A percentile compares a stretch with the other conserved stretches of the same genome.
These are phyloP conservation scores for Erpornis zantholeuca DNA, from an alignment of 2,113 vertebrate species.

Conservation along the genomic window DNA sequence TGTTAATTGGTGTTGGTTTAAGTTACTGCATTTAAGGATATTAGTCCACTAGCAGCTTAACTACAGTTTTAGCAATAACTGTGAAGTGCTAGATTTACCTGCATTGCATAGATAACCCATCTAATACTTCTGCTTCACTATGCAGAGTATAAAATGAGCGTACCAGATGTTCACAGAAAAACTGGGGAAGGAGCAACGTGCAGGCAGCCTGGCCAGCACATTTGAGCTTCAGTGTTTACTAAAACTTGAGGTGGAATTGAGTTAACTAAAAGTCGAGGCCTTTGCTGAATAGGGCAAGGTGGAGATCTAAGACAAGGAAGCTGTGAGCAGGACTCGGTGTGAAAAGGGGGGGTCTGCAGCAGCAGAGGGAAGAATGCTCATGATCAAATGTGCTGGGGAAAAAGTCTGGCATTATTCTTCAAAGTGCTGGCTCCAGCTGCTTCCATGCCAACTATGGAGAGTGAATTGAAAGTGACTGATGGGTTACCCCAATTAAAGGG, in stretches of 20 bases:
- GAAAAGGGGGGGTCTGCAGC: neutral
- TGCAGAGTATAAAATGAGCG: neutral
- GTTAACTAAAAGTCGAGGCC: neutral
- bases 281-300: rapidly evolving
- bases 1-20: neutral
- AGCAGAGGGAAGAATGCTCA: neutral
- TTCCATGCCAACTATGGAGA: rapidly evolving
- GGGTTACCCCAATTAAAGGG: neutral
- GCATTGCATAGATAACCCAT: rapidly evolving
- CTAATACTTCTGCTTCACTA: neutral
- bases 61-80: neutral
- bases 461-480: neutral
- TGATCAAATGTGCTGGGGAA: neutral
- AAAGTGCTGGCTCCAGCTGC: neutral
- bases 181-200: neutral
- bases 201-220: neutral
- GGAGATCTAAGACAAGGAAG: neutral
- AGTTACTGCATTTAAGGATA: neutral
- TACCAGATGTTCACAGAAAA: neutral
- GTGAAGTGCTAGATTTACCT: neutral
- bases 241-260: neutral
- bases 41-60: neutral
- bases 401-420: neutral
- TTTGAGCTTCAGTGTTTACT: neutral
- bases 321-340: neutral